Evolutionary conservation across 92 coral and sea anemone species (phyloP), one percentile per base, ranked within the genome.

Genomic region (Muricea muricata): DNA sequence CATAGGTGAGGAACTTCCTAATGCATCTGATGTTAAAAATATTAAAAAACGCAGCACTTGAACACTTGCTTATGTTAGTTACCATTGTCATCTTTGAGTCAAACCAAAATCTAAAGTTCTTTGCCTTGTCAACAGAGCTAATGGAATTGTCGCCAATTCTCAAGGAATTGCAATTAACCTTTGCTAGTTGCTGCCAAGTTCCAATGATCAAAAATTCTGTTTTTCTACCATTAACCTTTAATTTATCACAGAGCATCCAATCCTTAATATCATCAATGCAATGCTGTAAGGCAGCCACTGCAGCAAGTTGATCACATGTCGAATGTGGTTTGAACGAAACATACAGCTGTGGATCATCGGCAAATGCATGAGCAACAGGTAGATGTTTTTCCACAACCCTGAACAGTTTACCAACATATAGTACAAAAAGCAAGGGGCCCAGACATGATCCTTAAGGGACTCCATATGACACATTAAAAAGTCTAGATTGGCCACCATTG

Each of bases 361-460:
- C 75, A 28, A 29, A 67, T 6, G 75, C 75, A 34, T 67, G 75
- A 46, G 45, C 76, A 25, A 24, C 76, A 35, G 30, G 56, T 35
- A 23, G 30, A 35, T 42, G 25, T 17, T 20, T 7, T 45, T 25
- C 56, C 24, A 42, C 35, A 15, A 74, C 42, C 3, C 8, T 56
- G 55, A 74, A 74, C 58, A 35, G 55, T 29, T 18, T 35, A 20
- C 61, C n/a, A 11, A 45, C 56, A 54, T 73, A 73, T 3, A 73
- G 57, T 11, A 73, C 79, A 26, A 73, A 73, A 57, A 70, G 12
- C 23, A 32, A 26, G 7, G 76, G 45, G 12, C 76, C 45, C 21
- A 70, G 18, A 70, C 76, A 70, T 45, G 47, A 31, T 70, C 65
- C n/a, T n/a, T n/a, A n/a, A n/a, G n/a, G n/a, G n/a, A n/a, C n/a